These are phyloP conservation scores for Phortica okadai DNA, from an alignment of 2,888 invertebrate genomes.

Conservation along the genomic window DNA sequence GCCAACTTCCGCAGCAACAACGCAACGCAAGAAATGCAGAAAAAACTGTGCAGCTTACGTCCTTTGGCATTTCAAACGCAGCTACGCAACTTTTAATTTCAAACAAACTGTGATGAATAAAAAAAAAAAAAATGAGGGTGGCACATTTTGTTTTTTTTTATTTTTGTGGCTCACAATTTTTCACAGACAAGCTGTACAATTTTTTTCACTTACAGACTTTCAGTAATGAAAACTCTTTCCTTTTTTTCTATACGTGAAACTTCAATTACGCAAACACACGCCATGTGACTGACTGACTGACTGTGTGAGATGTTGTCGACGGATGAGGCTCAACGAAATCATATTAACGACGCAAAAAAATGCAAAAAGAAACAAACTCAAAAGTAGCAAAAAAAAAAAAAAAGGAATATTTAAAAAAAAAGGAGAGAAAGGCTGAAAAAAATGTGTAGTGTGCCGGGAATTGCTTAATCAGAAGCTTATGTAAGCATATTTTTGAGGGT, in stretches of 20 bases:
- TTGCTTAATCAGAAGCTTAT: constrained; percentile 51
- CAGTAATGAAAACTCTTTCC: constrained; percentile 24
- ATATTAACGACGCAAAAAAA: constrained; percentile 28
- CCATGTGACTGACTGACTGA: background rate
- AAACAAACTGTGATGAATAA: background rate
- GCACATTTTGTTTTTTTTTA: constrained; percentile 25
- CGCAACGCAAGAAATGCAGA: background rate
- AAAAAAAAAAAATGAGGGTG: constrained; percentile 30
- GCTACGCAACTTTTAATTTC: constrained; percentile 25
- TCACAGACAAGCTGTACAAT: constrained; percentile 8
- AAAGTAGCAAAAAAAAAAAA: constrained; percentile 16
- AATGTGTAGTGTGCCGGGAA: constrained; percentile 9
- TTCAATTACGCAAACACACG: constrained; percentile 27
- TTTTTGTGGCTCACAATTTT: background rate
- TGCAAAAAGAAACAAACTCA: background rate
- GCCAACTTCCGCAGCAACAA: constrained; percentile 8
- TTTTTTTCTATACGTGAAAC: background rate
- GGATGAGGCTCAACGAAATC: constrained; percentile 23
- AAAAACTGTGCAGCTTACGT: background rate
- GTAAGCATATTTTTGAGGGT: constrained; percentile 58
- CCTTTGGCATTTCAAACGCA: constrained; percentile 30
- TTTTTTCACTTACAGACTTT: background rate
- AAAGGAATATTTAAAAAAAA: constrained; percentile 10
- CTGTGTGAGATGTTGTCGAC: background rate
- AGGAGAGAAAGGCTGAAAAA: constrained; percentile 6